Percentiles rank a stretch among this genome's conserved stretches.
Conservation (phyloP, 2,888 invertebrate species). For the Polymixis lichenea region DNA sequence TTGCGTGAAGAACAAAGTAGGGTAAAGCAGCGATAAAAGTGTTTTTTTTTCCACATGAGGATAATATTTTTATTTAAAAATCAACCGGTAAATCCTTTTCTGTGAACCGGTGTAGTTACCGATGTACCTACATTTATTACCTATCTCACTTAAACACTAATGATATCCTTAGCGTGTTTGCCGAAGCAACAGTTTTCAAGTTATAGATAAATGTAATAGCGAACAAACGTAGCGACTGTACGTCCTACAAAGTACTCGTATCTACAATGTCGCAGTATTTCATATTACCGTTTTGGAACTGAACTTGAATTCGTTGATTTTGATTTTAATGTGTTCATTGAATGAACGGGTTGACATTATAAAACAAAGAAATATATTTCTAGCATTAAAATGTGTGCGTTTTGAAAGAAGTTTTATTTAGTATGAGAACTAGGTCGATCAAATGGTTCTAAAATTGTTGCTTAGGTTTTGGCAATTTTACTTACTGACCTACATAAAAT, state of each 20-base stretch:
- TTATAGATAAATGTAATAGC: constrained; percentile 42
- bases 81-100: too few relatives aligned
- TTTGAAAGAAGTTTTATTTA: not conserved
- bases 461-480: too few relatives aligned
- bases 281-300: not conserved
- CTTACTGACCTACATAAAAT: not conserved
- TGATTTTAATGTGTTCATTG: not conserved
- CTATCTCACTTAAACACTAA: not conserved
- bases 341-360: not conserved
- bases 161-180: constrained; percentile 10
- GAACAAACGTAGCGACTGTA: not conserved
- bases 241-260: not conserved
- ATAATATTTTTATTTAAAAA: not conserved
- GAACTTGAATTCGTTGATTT: not conserved
- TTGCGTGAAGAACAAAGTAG: not conserved
- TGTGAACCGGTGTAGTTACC: not conserved
- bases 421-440: too few relatives aligned
- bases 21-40: accelerated
- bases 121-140: not conserved
- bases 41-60: not conserved
- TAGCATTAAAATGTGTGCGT: too few relatives aligned
- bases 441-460: not conserved
- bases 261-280: constrained; percentile 11
- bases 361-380: not conserved
- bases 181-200: constrained; percentile 50